phyloP scores from a whole-genome alignment of 2,888 invertebrate species.

The Amitus sp. region DNA sequence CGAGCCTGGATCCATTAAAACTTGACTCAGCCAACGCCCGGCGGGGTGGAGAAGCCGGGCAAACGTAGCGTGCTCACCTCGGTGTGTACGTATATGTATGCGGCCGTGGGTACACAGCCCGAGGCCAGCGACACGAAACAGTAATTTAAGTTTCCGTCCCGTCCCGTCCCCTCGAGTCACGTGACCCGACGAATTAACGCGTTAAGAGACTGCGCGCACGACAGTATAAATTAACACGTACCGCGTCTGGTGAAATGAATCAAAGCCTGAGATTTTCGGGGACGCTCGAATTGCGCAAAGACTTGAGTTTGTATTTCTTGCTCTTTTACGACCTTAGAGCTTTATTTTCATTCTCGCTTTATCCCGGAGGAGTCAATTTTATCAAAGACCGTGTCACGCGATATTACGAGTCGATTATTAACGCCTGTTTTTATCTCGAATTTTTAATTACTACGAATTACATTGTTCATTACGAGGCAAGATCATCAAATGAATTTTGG shows the following conservation, averaged over 20 bases:
- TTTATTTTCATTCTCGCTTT: no score
- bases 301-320: no score
- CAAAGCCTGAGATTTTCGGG: slow-evolving; percentile 23
- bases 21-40: slow-evolving; percentile 39
- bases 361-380: no score
- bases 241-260: slow-evolving; percentile 38
- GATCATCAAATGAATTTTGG: no score
- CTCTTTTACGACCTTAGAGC: no score
- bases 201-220: slow-evolving; percentile 45
- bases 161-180: slow-evolving; percentile 42
- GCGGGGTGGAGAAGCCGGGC: slow-evolving; percentile 32
- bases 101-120: slow-evolving; percentile 36
- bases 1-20: slow-evolving; percentile 48
- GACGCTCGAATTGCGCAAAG: not conserved
- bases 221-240: slow-evolving; percentile 45
- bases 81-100: slow-evolving; percentile 21
- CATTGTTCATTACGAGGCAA: no score
- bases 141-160: slow-evolving; percentile 57
- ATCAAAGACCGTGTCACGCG: no score
- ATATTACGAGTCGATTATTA: no score
- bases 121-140: slow-evolving; percentile 53
- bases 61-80: slow-evolving; percentile 12
- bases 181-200: slow-evolving; percentile 56
- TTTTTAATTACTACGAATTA: no score
- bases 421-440: no score